Percentiles rank a stretch among this genome's conserved stretches.
Conservation (phyloP, 2,113 vertebrate genomes). For the Holacanthus passer region DNA sequence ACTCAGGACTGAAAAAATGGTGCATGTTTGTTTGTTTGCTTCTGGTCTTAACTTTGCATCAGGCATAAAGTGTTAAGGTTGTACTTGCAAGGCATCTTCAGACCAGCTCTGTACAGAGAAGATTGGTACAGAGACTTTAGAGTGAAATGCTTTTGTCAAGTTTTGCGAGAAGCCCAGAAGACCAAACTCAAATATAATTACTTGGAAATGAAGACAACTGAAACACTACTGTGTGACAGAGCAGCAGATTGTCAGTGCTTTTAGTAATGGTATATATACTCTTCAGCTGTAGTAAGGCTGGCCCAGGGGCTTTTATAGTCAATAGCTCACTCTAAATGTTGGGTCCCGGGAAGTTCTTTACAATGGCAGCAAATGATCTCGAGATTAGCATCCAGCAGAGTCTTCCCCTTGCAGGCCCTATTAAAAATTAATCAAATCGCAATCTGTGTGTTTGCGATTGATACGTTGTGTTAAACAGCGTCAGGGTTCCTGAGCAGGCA, state of each 20-base stretch:
- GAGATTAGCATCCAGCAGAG: slow-evolving; percentile 50
- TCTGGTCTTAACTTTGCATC: slow-evolving; percentile 16
- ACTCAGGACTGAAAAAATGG: slow-evolving; percentile 13
- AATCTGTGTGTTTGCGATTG: slow-evolving; percentile 64
- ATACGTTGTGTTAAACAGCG: slow-evolving; percentile 67
- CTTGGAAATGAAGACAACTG: slow-evolving; percentile 54
- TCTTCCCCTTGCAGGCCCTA: slow-evolving; percentile 47
- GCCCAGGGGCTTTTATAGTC: slow-evolving; percentile 60
- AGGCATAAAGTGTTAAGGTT: not conserved
- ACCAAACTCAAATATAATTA: slow-evolving; percentile 42
- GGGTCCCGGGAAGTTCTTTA: slow-evolving; percentile 56
- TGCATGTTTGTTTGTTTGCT: slow-evolving; percentile 22
- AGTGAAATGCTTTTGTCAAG: slow-evolving; percentile 33
- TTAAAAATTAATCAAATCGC: slow-evolving; percentile 75
- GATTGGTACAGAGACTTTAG: slow-evolving; percentile 16
- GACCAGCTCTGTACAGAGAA: slow-evolving; percentile 13
- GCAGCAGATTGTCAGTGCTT: slow-evolving; percentile 64
- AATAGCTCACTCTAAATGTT: slow-evolving; percentile 64
- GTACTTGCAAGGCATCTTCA: not conserved
- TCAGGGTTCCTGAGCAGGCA: slow-evolving; percentile 50
- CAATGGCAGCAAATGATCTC: slow-evolving; percentile 57
- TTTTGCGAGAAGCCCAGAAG: slow-evolving; percentile 25
- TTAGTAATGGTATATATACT: slow-evolving; percentile 66
- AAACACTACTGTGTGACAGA: slow-evolving; percentile 40
- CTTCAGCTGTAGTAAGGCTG: slow-evolving; percentile 31